A percentile compares a stretch with the other conserved stretches of the same genome.
Conservation (phyloP, 2,888 invertebrate species). For the Xanthorhoe designata region DNA sequence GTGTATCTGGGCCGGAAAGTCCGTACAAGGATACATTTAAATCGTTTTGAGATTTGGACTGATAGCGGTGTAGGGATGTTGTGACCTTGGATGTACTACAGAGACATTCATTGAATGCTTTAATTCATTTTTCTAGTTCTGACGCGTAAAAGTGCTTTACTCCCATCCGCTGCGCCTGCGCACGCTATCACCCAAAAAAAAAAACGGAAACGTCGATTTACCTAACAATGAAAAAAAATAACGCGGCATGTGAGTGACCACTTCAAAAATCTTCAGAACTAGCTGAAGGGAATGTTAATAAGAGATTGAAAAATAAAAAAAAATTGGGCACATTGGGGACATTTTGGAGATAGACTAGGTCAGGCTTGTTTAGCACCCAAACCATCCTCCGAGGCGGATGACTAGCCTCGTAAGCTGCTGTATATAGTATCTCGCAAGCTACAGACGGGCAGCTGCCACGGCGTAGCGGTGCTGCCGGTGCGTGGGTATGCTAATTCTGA, state of each 20-base stretch:
- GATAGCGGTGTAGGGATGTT: neutral
- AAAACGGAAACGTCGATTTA: neutral
- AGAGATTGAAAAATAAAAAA: no score
- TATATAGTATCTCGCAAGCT: neutral
- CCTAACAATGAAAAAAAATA: neutral
- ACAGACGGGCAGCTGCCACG: neutral
- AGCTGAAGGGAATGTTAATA: no score
- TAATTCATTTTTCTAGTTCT: neutral
- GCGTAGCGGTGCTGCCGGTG: neutral
- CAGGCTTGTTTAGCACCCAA: no score
- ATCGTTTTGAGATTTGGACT: neutral
- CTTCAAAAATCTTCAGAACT: no score
- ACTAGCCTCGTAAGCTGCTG: no score
- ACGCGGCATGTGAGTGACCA: neutral
- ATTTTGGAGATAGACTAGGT: no score
- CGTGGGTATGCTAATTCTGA: slow-evolving; percentile 26
- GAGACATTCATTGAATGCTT: neutral
- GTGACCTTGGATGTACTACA: neutral
- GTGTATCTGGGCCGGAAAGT: slow-evolving; percentile 5
- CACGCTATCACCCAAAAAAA: neutral
- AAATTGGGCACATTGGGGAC: no score
- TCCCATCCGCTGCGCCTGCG: neutral
- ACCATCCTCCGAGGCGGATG: no score
- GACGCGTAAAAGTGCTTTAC: no score
- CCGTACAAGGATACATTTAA: neutral